Evolutionary conservation across 2,113 vertebrate genomes (phyloP).

Genomic region (Plotosus lineatus): DNA sequence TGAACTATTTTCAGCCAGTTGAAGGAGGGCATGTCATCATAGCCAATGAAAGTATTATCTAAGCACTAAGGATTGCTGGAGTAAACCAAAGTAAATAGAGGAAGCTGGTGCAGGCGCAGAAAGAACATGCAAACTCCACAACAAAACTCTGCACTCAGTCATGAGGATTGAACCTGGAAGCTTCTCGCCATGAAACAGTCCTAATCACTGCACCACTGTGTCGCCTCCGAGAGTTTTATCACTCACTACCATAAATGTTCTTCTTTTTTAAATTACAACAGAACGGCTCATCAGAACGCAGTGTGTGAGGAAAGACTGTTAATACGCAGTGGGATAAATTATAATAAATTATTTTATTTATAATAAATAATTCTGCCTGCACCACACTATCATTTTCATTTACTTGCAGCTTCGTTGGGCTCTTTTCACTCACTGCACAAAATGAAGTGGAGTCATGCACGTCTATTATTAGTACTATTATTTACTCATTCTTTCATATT

Average conservation of each 20-base stretch:
- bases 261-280: neutral
- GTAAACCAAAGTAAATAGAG: too few species aligned
- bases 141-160: too few species aligned
- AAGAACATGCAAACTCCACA: too few species aligned
- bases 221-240: neutral
- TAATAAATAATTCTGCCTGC: slow-evolving; percentile 1
- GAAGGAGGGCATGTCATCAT: too few species aligned
- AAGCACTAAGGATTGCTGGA: too few species aligned
- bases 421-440: slow-evolving; percentile 39
- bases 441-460: slow-evolving; percentile 25
- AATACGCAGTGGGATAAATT: neutral
- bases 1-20: too few species aligned
- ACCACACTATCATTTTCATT: slow-evolving; percentile 31
- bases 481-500: slow-evolving; percentile 46
- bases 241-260: neutral
- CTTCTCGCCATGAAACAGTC: too few species aligned
- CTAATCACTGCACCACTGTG: too few species aligned
- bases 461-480: slow-evolving; percentile 68
- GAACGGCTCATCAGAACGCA: neutral
- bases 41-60: too few species aligned
- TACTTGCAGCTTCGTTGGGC: slow-evolving; percentile 36
- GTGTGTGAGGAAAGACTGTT: neutral
- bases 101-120: too few species aligned
- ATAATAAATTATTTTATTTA: neutral
- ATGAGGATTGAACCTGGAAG: too few species aligned